Conservation (phyloP, 2,888 invertebrate species). For the Dryomyza anilis region DNA sequence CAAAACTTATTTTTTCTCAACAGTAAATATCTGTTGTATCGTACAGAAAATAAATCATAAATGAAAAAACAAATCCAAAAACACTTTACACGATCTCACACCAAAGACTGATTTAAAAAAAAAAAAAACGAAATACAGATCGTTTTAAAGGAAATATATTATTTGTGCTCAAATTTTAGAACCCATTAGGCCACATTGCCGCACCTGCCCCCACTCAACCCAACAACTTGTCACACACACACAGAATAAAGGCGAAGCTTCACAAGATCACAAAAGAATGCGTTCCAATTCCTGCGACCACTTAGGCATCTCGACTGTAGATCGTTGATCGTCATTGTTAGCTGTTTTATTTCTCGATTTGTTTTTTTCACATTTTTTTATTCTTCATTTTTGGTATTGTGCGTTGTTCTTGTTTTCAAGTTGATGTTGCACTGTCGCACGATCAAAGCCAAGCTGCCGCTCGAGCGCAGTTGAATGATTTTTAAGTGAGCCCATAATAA, state of each 20-base stretch:
- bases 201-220: too few species aligned
- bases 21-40: too few species aligned
- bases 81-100: too few species aligned
- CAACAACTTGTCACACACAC: too few species aligned
- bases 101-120: too few species aligned
- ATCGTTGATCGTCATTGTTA: slow-evolving; percentile 1
- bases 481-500: background rate
- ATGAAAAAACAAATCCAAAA: too few species aligned
- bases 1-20: too few species aligned
- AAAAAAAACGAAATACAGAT: background rate
- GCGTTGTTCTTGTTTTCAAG: background rate
- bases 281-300: slow-evolving; percentile 36
- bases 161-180: too few species aligned
- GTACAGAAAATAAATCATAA: too few species aligned
- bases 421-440: background rate
- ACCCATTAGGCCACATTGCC: too few species aligned
- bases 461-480: background rate
- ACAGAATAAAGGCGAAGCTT: background rate
- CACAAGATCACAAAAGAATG: slow-evolving; percentile 69
- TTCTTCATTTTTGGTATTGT: background rate
- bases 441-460: background rate
- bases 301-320: background rate
- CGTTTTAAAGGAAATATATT: background rate
- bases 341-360: background rate
- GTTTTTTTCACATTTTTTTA: background rate